Conservation (phyloP, 2,113 vertebrate species). For the Cercopithecus mona region DNA sequence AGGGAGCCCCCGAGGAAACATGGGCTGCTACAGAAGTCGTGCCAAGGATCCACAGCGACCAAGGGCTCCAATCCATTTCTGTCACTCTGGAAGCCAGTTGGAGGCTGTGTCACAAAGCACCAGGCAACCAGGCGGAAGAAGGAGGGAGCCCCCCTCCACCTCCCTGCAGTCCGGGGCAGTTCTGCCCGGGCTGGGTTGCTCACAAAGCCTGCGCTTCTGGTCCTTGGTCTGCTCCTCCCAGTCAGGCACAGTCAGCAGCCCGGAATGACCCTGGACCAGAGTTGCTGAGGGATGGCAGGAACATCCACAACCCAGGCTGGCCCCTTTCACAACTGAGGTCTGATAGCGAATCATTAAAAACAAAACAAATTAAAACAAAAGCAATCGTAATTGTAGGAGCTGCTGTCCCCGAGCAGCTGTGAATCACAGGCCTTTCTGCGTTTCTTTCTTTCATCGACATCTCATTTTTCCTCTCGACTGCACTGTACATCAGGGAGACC, state of each 20-base stretch:
- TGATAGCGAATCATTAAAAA: background rate
- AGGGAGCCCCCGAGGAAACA: background rate
- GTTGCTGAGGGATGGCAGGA: background rate
- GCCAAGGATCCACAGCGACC: slow-evolving; percentile 35
- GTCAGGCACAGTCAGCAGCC: background rate
- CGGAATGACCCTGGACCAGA: background rate
- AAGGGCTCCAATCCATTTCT: background rate
- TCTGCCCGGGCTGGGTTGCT: background rate
- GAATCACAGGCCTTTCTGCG: accelerated
- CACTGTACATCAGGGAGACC: background rate
- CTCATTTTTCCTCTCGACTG: background rate
- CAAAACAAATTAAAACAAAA: background rate
- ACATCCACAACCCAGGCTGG: background rate
- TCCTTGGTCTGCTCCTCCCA: too few relatives aligned
- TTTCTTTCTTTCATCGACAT: background rate
- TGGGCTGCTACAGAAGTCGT: background rate
- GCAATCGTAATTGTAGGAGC: accelerated
- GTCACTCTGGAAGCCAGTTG: background rate
- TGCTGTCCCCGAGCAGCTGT: accelerated
- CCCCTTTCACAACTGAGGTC: background rate
- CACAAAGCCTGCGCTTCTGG: background rate
- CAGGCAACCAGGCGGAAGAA: background rate
- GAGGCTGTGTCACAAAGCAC: slow-evolving; percentile 21
- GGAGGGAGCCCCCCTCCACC: background rate
- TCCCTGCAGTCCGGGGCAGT: accelerated